Percentiles rank a stretch among this genome's conserved stretches.
Conservation (phyloP, 2,113 vertebrate genomes). For the Amphilophus citrinellus region DNA sequence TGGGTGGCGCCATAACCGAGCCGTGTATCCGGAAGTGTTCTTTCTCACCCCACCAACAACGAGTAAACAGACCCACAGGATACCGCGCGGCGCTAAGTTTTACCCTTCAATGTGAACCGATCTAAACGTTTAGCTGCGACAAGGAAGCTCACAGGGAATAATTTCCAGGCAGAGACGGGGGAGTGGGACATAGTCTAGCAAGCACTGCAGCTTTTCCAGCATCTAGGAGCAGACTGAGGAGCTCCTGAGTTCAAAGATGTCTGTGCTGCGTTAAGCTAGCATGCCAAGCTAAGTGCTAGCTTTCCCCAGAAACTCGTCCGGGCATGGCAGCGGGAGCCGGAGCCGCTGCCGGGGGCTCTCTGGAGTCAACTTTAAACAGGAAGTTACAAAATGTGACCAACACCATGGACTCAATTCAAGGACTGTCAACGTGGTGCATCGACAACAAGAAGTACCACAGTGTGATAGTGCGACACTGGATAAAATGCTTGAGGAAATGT, state of each 20-base stretch:
- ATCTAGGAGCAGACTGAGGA: neutral
- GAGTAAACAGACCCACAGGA: constrained; percentile 62
- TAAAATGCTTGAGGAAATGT: constrained; percentile 93
- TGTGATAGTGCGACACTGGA: constrained; percentile 92
- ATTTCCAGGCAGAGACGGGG: neutral
- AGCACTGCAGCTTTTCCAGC: neutral
- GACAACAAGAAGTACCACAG: constrained; percentile 96
- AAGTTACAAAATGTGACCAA: constrained; percentile 90
- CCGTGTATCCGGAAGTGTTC: constrained; percentile 57
- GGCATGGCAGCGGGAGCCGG: constrained; percentile 91
- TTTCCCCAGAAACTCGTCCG: constrained; percentile 47
- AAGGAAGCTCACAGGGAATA: neutral
- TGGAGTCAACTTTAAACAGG: constrained; percentile 89
- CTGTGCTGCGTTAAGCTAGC: constrained; percentile 39
- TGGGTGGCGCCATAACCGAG: constrained; percentile 44
- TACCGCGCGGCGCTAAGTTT: constrained; percentile 38
- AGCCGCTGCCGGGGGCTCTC: constrained; percentile 73
- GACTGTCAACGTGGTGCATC: constrained; percentile 93
- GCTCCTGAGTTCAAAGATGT: neutral
- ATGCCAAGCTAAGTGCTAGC: constrained; percentile 68
- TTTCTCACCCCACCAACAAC: constrained; percentile 21
- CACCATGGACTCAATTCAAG: constrained; percentile 97
- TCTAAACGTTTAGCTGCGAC: neutral
- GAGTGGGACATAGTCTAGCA: neutral
- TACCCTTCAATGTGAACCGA: constrained; percentile 23